Percentiles rank a stretch among this genome's conserved stretches.
Conservation (phyloP, 1,140 invertebrate genomes). For the Aleiodes sp. region DNA sequence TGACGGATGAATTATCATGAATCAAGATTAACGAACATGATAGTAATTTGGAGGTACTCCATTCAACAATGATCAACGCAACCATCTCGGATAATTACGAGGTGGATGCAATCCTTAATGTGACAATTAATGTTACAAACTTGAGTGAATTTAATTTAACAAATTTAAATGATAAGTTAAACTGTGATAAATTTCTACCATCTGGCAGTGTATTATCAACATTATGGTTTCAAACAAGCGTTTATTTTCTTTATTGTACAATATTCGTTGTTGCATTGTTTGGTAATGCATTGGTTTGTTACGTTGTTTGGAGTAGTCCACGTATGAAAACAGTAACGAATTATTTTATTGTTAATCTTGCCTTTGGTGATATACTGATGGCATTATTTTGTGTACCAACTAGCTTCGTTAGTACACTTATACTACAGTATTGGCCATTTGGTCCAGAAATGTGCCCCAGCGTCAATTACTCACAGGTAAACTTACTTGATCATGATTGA, state of each 20-base stretch:
- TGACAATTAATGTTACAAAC: background rate
- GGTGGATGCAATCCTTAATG: background rate
- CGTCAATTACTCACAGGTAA: conserved; percentile 75
- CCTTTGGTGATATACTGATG: conserved; percentile 86
- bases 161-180: conserved; percentile 9
- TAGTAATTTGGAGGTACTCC: background rate
- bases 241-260: conserved; percentile 78
- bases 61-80: background rate
- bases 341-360: conserved; percentile 87
- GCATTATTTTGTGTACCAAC: conserved; percentile 88
- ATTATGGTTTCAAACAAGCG: conserved; percentile 70
- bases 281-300: conserved; percentile 85
- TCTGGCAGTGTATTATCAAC: conserved; percentile 39
- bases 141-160: background rate
- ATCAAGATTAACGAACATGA: background rate
- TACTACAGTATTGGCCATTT: conserved; percentile 86
- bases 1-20: background rate
- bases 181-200: conserved; percentile 39
- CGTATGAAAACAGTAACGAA: conserved; percentile 89
- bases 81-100: background rate
- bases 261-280: conserved; percentile 79
- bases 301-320: conserved; percentile 79
- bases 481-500: background rate
- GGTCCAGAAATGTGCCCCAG: conserved; percentile 78
- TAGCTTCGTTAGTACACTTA: conserved; percentile 78